Evolutionary conservation across 1,140 invertebrate species (phyloP), one percentile per base, ranked within the genome.

Genomic region (Eubasilissa regina): DNA sequence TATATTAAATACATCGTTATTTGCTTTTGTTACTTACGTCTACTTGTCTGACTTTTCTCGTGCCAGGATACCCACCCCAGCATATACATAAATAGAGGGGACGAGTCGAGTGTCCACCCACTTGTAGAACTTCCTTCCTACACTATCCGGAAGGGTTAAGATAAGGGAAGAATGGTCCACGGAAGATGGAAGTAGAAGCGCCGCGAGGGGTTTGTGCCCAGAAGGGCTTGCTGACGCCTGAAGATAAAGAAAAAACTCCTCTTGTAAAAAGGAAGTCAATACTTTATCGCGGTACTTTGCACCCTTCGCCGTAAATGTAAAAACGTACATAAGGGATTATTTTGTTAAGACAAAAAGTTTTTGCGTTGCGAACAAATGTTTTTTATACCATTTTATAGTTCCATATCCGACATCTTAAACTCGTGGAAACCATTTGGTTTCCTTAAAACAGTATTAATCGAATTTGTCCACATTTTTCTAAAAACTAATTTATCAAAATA

Each of bases 41-140:
- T 6, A 6, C 25, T 1, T 35, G 25, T 35, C 25, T 58, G 21
- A 15, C 10, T 58, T 58, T 58, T 6, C 55, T 58, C 21, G 55
- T 15, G 17, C 15, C 55, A 58, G 55, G 55, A 58, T n/a, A 12
- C 53, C 53, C 19, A n/a, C 53, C 53, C 10, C 19, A n/a, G 17
- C 55, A 11, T n/a, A 15, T 15, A 58, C 17, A 58, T 21, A 58
- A 58, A 58, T 58, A 58, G 25, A 58, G 60, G 60, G 60, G 35
- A 12, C 19, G 60, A 58, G 17, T 13, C 60, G 60, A 25, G 25
- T 9, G 25, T 35, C 35, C 19, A 43, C 21, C 60, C 60, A 64
- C 60, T 64, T 64, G 60, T 64, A 25, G 60, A 64, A 64, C 60
- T 64, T 64, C 25, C 60, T 35, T 64, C 60, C 60, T 64, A 58